Percentiles rank a stretch among this genome's conserved stretches.
These are phyloP conservation scores for Damaliscus lunatus DNA, from an alignment of 2,113 vertebrate genomes.

Conservation along the genomic window DNA sequence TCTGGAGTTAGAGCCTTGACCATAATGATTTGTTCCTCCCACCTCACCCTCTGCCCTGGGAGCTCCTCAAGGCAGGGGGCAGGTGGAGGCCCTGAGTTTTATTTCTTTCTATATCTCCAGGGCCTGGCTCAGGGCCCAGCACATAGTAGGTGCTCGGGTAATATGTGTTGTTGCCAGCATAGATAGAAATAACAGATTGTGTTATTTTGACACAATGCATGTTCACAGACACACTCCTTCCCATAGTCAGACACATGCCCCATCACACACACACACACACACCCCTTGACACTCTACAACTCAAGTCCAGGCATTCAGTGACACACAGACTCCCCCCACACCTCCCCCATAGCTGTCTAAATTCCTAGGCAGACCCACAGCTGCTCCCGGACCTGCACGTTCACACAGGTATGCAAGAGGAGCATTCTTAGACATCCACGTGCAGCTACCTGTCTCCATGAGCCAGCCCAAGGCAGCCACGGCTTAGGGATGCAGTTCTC, in stretches of 20 bases:
- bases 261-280: neutral
- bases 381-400: constrained; percentile 43
- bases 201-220: neutral
- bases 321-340: neutral
- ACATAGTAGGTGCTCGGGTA: neutral
- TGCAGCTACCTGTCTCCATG: constrained; percentile 68
- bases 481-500: neutral
- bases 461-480: constrained; percentile 53
- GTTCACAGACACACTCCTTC: neutral
- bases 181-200: neutral
- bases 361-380: constrained; percentile 60
- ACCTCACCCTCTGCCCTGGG: neutral
- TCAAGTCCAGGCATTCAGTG: constrained; percentile 11
- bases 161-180: neutral
- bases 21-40: neutral
- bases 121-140: neutral
- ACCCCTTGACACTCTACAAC: neutral
- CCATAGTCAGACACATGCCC: neutral
- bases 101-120: neutral
- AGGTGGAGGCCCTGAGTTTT: neutral
- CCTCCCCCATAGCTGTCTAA: constrained; percentile 22
- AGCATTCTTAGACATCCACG: constrained; percentile 58
- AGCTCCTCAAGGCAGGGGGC: neutral
- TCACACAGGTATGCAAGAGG: constrained; percentile 53
- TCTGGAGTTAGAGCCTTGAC: neutral